A percentile compares a stretch with the other conserved stretches of the same genome.
Evolutionary conservation across 2,797 vertebrate genomes (phyloP).

Genomic region (Bradypodion pumilum): DNA sequence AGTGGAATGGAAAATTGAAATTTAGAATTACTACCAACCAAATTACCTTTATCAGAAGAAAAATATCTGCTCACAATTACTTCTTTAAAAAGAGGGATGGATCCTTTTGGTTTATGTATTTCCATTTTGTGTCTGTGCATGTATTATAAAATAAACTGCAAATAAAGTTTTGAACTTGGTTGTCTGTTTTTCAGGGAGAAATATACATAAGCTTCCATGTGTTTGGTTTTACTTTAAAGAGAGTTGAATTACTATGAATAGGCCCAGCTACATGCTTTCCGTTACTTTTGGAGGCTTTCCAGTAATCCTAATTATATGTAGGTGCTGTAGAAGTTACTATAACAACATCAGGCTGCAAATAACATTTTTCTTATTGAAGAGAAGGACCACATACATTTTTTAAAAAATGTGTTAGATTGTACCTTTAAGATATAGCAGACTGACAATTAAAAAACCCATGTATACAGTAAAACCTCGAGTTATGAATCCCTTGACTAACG

Average conservation of each 20-base stretch:
- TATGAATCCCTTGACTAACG: too few species aligned
- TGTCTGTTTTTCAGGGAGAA: constrained; percentile 50
- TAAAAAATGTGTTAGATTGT: too few species aligned
- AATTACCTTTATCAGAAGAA: constrained; percentile 74
- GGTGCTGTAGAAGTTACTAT: constrained; percentile 26
- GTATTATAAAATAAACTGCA: constrained; percentile 43
- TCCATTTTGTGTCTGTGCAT: constrained; percentile 44
- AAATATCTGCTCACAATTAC: constrained; percentile 66
- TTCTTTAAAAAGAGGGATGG: constrained; percentile 60
- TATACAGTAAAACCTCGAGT: too few species aligned
- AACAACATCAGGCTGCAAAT: too few species aligned
- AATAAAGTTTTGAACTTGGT: constrained; percentile 53
- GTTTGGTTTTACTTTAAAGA: background rate
- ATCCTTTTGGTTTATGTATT: constrained; percentile 45
- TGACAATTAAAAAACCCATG: too few species aligned
- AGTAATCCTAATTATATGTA: constrained; percentile 9
- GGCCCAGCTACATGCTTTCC: constrained; percentile 31
- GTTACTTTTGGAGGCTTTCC: constrained; percentile 11
- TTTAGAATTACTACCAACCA: constrained; percentile 69
- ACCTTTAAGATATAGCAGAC: background rate
- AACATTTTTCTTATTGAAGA: background rate
- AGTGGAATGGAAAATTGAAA: constrained; percentile 72
- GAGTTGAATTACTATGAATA: constrained; percentile 30
- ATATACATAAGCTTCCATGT: constrained; percentile 44
- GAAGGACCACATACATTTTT: too few species aligned